Percentiles rank a stretch among this genome's conserved stretches.
Conservation (phyloP, 1,140 invertebrate species). For the Diorhabda carinulata region DNA sequence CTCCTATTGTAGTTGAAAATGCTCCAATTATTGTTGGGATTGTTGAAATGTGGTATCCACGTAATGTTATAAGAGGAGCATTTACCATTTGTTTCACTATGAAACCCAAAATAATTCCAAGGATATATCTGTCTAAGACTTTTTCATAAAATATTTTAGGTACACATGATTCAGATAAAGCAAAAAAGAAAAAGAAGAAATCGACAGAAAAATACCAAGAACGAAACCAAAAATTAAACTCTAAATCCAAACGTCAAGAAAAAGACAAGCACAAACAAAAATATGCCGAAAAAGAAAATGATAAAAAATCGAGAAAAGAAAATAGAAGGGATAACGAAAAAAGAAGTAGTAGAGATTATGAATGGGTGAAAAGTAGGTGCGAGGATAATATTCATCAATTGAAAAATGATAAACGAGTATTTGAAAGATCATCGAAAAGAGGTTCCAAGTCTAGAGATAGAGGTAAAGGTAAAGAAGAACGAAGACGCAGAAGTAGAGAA, state of each 20-base stretch:
- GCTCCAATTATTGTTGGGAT: too few species aligned
- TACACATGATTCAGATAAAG: slow-evolving; percentile 12
- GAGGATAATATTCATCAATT: slow-evolving; percentile 26
- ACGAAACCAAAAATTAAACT: slow-evolving; percentile 16
- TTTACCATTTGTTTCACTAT: too few species aligned
- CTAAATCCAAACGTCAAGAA: slow-evolving; percentile 4
- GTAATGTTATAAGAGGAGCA: too few species aligned
- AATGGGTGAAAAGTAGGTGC: slow-evolving; percentile 28
- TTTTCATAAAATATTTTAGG: neutral
- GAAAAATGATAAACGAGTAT: slow-evolving; percentile 22
- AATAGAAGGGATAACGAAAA: slow-evolving; percentile 5
- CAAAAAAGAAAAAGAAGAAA: slow-evolving; percentile 20
- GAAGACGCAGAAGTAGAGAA: slow-evolving; percentile 27
- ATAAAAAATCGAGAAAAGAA: slow-evolving; percentile 10
- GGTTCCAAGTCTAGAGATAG: slow-evolving; percentile 25
- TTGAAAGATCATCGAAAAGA: slow-evolving; percentile 23
- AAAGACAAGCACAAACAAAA: slow-evolving; percentile 14
- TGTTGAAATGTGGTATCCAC: too few species aligned
- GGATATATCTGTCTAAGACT: too few species aligned
- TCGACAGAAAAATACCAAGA: slow-evolving; percentile 19
- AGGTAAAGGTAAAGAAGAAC: slow-evolving; percentile 19
- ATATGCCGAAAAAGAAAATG: slow-evolving; percentile 2
- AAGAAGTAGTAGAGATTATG: slow-evolving; percentile 25
- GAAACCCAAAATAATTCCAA: too few species aligned
- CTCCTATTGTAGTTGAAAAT: too few species aligned